Conservation (phyloP, 1,140 invertebrate genomes). For the Habropoda laboriosa region DNA sequence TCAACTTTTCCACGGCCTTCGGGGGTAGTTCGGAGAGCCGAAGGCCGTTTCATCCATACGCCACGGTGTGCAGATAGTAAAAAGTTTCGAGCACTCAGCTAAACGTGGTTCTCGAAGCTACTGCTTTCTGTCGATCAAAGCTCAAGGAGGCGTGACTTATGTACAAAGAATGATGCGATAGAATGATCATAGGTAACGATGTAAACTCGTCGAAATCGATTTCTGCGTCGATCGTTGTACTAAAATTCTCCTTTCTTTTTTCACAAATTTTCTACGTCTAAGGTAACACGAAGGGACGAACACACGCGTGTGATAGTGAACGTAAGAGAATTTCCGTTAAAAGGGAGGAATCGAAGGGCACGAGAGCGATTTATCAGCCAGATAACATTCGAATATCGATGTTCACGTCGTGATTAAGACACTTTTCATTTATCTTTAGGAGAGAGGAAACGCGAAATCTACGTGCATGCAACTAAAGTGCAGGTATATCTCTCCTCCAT, state of each 20-base stretch:
- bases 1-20: slow-evolving; percentile 15
- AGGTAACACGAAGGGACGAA: background rate
- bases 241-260: background rate
- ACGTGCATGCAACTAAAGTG: slow-evolving; percentile 43
- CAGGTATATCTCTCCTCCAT: slow-evolving; percentile 6
- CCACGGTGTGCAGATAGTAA: slow-evolving; percentile 38
- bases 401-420: slow-evolving; percentile 4
- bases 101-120: slow-evolving; percentile 54
- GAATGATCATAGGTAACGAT: slow-evolving; percentile 37
- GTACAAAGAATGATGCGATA: slow-evolving; percentile 53
- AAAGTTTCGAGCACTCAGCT: slow-evolving; percentile 61
- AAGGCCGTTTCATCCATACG: slow-evolving; percentile 45
- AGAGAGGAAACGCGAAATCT: slow-evolving; percentile 24
- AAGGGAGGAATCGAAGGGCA: background rate
- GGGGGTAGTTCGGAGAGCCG: background rate
- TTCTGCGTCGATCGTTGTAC: background rate
- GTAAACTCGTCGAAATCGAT: slow-evolving; percentile 24
- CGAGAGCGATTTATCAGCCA: background rate
- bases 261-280: background rate
- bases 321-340: background rate
- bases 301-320: background rate
- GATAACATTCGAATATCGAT: slow-evolving; percentile 11
- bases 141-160: slow-evolving; percentile 50
- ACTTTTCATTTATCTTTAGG: slow-evolving; percentile 24
- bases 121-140: slow-evolving; percentile 48